Evolutionary conservation across 2,888 invertebrate species (phyloP), one percentile per base, ranked within the genome.

Genomic region (Anthrax anthrax): DNA sequence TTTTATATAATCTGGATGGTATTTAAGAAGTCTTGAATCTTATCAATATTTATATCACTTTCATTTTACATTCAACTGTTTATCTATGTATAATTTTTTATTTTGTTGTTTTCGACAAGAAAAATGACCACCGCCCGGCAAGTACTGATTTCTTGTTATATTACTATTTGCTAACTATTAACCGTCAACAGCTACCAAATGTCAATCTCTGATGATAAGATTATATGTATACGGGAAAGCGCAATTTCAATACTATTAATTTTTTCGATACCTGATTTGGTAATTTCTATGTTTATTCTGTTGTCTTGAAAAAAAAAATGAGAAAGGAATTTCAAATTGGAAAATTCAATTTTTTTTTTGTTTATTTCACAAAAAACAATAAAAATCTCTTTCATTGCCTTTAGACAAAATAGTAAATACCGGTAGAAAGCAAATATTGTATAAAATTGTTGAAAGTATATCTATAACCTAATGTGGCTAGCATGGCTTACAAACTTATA

Each of bases 31-130:
- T 4, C 13, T 32, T 29, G 3, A 9, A 29, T 39, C 44, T 47
- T 47, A 50, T 47, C 47, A 47, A 50, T 47, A 44, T 47, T 50
- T 49, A 43, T 49, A 46, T 42, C 42, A 45, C 42, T 50, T 48
- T 44, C 50, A 19, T 47, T 50, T 50, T 27, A 39, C 12, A 9
- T 27, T 27, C 5, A 27, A 2, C 9, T 27, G 23, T 2, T 23
- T 23, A 23, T 23, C 8, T 23, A 6, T 23, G 4, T 23, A 6
- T 23, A 23, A 6, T 23, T 23, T 8, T 23, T 8, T 23, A 4
- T 6, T 23, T 23, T 27, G 5, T 27, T 9, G 5, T 27, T 2
- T 27, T 27, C 23, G 5, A 9, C 5, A 12, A 32, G 12, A 12
- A 4, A 3, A 32, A 8, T 4, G 13, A 32, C 1, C 29, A 32